Evolutionary conservation across 2,797 vertebrate genomes (phyloP), one percentile per base, ranked within the genome.

Genomic region (Alcedo quadribrachys): DNA sequence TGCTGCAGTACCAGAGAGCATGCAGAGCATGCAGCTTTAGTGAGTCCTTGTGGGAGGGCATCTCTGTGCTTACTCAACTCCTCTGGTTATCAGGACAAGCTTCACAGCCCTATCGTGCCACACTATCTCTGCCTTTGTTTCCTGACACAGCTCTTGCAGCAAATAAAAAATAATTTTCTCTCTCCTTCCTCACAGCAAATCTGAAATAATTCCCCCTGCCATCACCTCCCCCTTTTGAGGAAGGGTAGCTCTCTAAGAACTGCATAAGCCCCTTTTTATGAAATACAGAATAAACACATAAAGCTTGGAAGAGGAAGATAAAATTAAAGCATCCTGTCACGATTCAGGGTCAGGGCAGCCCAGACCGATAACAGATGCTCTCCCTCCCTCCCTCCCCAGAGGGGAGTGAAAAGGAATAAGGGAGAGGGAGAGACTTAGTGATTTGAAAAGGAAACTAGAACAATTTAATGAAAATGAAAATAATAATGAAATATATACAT

Each of bases 41-140:
- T 76, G 11, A 95, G 79, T 54, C 81, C 73, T 94, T 85, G 85
- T 75, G 76, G 89, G 79, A 95, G 79, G 85, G 73, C 85, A 85
- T 37, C 42, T 66, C 20, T 1, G 30, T 53, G 55, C 62, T 91
- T 83, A 85, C 33, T 81, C 79, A 54, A 83, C 69, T 66, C 40
- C 40, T 81, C 66, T 48, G 65, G 55, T 63, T 79, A 81, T 2
- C 80, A 79, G 67, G 8, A 35, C 58, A 69, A 92, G 43, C 70
- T 35, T 84, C 69, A 79, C 45, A 85, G 57, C 50, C 32, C 12
- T 87, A 40, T 25, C 4, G 0, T 40, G 28, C 28, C 50, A 57
- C 16, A 14, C 42, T 53, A 19, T 54, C 73, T 70, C 85, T 81
- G 62, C 60, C 51, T 91, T 83, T 91, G 51, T 83, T 91, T 87